These are phyloP conservation scores for Rhagophthalmus giganteus DNA, from an alignment of 2,888 invertebrate genomes.

Conservation along the genomic window DNA sequence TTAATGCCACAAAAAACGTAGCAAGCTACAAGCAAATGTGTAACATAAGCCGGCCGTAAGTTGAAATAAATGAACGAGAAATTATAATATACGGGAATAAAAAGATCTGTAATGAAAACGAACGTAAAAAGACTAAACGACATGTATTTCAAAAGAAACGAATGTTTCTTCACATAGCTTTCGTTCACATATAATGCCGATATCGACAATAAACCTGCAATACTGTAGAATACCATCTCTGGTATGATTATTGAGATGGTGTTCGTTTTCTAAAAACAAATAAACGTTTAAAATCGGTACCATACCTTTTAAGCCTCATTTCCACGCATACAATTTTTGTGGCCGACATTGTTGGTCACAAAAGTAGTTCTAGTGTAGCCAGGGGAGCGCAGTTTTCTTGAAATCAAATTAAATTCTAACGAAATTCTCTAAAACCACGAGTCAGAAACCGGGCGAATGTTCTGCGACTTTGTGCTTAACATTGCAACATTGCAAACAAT, in stretches of 20 bases:
- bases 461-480: too few relatives aligned
- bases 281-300: not conserved
- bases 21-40: conserved; percentile 74
- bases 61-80: conserved; percentile 52
- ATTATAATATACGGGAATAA: conserved; percentile 66
- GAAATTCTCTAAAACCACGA: too few relatives aligned
- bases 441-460: too few relatives aligned
- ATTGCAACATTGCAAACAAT: too few relatives aligned
- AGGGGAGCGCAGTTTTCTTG: too few relatives aligned
- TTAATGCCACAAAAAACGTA: conserved; percentile 84
- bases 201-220: conserved; percentile 54
- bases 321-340: too few relatives aligned
- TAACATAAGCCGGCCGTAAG: conserved; percentile 70
- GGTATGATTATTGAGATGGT: conserved; percentile 39
- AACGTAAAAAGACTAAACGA: conserved; percentile 52
- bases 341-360: too few relatives aligned
- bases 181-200: conserved; percentile 57
- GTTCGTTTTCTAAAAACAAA: conserved; percentile 31
- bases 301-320: not conserved
- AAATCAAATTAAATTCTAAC: not conserved
- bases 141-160: conserved; percentile 48
- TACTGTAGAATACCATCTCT: conserved; percentile 57
- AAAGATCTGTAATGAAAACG: conserved; percentile 61
- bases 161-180: conserved; percentile 41
- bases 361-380: too few relatives aligned